Evolutionary conservation across 2,888 invertebrate genomes (phyloP), one percentile per base, ranked within the genome.

Genomic region (Agrochola litura): DNA sequence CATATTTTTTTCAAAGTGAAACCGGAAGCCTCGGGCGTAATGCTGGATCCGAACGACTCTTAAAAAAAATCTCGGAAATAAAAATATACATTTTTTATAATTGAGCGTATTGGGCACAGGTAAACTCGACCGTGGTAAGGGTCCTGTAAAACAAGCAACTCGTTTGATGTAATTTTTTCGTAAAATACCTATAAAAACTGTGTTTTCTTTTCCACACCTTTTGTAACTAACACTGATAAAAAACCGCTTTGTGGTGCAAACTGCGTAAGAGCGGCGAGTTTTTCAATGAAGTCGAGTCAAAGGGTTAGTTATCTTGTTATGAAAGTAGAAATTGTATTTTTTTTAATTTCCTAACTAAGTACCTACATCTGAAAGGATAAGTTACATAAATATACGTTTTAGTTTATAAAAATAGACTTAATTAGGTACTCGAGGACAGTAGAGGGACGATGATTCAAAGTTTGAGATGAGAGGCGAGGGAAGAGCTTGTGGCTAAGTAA

Each of bases 1-100:
- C 9, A 77, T 78, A 66, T 78, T 49, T 68, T 72, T 83, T 74
- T 68, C 79, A 63, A 74, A 82, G 58, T n/a, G 16, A 52, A 70
- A 37, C 10, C 56, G 68, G 65, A 43, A 10, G 49, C 70, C 74
- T n/a, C 16, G 46, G 83, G 82, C 46, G 49, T 22, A 67, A 41
- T 19, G 8, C 66, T 25, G 46, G 37, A 37, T 37, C 30, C 19
- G 60, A 58, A 43, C 22, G 69, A 25, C 4, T 54, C 67, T 37
- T 43, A 66, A 79, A 79, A 79, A 72, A 30, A 30, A 54, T 16
- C 56, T 73, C 25, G 14, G 46, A 41, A 61, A 79, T 66, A 79
- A 66, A 78, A 79, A 66, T 37, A 54, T 54, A 25, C 5, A 56
- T 56, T 72, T 82, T 77, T 61, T 25, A n/a, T 68, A 52, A 81